Conservation (phyloP, 2,797 vertebrate genomes). For the Chromis chromis region DNA sequence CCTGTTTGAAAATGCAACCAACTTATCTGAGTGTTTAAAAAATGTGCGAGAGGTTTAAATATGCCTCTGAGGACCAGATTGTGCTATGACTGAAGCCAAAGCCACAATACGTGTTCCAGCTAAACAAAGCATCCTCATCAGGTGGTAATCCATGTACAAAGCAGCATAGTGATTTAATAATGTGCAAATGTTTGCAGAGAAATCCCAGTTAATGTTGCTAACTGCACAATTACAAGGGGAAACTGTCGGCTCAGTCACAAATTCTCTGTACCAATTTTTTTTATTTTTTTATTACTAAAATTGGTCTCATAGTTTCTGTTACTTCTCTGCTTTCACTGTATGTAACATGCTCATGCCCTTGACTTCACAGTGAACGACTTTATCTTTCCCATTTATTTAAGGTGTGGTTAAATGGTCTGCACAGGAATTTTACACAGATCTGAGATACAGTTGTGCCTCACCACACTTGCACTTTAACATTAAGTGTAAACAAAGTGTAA, state of each 20-base stretch:
- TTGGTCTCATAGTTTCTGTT: no score
- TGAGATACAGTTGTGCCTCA: slow-evolving; percentile 1
- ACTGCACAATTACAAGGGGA: no score
- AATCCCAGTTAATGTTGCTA: neutral
- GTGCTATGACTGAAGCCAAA: neutral
- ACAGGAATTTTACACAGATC: neutral
- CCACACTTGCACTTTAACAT: neutral
- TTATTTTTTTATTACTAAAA: neutral
- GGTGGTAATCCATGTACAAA: neutral
- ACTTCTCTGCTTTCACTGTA: neutral
- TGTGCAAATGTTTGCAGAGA: neutral
- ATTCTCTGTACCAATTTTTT: neutral
- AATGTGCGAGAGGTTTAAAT: neutral
- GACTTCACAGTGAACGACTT: neutral
- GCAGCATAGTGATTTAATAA: neutral
- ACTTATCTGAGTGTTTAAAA: neutral
- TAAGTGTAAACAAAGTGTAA: neutral
- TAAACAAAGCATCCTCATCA: neutral
- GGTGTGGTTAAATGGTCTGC: neutral
- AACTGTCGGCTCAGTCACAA: no score
- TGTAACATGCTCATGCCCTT: neutral
- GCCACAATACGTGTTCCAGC: neutral
- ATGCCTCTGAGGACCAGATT: neutral
- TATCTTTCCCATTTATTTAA: neutral
- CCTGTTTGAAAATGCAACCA: neutral